Conservation (phyloP, 2,113 vertebrate species). For the Sylvia atricapilla region DNA sequence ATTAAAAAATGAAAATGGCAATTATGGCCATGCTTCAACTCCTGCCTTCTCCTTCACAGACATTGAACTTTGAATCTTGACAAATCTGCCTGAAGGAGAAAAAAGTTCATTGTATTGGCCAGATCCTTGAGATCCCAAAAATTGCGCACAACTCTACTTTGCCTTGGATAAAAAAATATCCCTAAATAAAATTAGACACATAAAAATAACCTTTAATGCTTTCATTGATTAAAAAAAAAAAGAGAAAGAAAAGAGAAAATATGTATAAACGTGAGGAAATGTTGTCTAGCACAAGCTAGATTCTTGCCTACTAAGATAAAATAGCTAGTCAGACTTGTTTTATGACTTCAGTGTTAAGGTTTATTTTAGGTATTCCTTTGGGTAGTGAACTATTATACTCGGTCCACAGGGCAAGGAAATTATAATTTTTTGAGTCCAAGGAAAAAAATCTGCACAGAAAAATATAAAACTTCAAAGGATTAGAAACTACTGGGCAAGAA, state of each 20-base stretch:
- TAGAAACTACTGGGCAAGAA: not conserved
- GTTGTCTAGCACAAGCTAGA: not conserved
- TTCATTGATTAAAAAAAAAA: not conserved
- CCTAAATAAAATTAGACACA: not conserved
- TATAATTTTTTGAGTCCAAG: not conserved
- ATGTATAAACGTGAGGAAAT: not conserved
- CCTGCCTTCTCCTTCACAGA: not conserved
- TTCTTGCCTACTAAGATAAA: not conserved
- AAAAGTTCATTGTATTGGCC: not conserved
- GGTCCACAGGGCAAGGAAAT: constrained; percentile 1
- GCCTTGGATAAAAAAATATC: not conserved
- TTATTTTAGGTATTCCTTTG: constrained; percentile 26
- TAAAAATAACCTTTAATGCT: not conserved
- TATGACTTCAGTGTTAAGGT: not conserved
- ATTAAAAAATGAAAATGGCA: not conserved
- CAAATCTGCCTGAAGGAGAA: not conserved
- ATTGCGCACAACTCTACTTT: not conserved
- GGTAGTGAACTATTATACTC: not conserved
- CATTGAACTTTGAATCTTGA: not conserved
- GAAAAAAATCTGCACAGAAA: not conserved
- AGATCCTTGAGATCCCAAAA: not conserved
- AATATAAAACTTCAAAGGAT: not conserved
- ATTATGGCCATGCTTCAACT: not conserved
- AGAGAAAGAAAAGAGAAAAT: not conserved
- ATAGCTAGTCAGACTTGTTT: not conserved